Percentiles rank a stretch among this genome's conserved stretches.
phyloP scores from a whole-genome alignment of 2,113 vertebrate species.

The Oncorhynchus nerka region DNA sequence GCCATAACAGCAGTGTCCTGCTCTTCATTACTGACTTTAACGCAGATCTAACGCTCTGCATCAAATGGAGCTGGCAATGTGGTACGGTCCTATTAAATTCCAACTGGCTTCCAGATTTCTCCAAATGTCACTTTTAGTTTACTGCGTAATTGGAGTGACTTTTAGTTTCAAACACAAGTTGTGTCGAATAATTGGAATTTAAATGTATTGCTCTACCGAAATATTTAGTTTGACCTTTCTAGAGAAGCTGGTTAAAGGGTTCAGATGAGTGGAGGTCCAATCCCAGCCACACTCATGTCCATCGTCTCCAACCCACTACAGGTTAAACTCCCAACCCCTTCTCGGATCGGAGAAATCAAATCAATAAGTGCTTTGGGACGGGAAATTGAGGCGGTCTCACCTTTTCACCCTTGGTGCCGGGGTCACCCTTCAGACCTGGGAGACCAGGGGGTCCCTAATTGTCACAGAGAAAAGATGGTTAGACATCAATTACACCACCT shows the following conservation, averaged over 20 bases:
- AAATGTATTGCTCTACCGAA: no score
- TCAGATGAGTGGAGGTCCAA: neutral
- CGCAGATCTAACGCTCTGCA: no score
- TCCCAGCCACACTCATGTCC: neutral
- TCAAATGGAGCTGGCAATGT: no score
- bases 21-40: no score
- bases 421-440: conserved; percentile 95
- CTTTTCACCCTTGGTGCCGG: conserved; percentile 97
- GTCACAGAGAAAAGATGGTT: conserved; percentile 31
- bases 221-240: no score
- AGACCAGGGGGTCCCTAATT: conserved; percentile 92
- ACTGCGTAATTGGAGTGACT: no score
- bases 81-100: no score
- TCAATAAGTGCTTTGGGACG: conserved; percentile 8
- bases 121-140: no score
- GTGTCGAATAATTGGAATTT: no score
- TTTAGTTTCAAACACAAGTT: no score
- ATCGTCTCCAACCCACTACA: neutral
- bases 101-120: no score
- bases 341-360: conserved; percentile 21
- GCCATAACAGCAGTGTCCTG: no score
- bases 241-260: neutral
- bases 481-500: conserved; percentile 32
- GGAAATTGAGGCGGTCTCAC: conserved; percentile 65
- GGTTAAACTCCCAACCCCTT: conserved; percentile 8